Evolutionary conservation across 1,140 invertebrate genomes (phyloP).

Genomic region (Drosophila auraria): DNA sequence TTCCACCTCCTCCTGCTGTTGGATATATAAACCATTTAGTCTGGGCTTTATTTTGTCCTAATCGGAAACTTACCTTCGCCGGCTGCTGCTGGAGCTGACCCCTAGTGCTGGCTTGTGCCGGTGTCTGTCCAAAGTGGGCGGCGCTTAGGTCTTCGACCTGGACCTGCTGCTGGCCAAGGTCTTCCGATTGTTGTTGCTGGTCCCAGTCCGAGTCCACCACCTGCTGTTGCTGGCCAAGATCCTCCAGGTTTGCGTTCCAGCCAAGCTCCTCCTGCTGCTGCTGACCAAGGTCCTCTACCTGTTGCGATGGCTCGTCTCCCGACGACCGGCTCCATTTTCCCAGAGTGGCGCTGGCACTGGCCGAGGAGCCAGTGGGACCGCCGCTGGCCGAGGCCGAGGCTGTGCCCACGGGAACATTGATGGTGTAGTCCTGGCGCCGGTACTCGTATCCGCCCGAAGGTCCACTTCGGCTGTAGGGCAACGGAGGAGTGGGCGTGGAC

Average conservation of each 20-base stretch:
- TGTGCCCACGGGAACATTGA: conserved; percentile 55
- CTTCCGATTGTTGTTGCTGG: conserved; percentile 22
- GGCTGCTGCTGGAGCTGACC: conserved; percentile 26
- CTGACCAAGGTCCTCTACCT: conserved; percentile 32
- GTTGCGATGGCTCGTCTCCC: conserved; percentile 47
- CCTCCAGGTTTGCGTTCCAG: conserved; percentile 31
- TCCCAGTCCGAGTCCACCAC: conserved; percentile 22
- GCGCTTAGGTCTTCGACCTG: conserved; percentile 47
- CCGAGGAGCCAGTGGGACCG: conserved; percentile 47
- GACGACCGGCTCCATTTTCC: conserved; percentile 61
- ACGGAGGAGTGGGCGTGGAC: conserved; percentile 47
- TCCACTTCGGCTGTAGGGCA: conserved; percentile 33
- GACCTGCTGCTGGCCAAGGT: conserved; percentile 50
- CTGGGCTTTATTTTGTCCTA: fast-evolving
- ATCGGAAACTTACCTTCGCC: conserved; percentile 5
- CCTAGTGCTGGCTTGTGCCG: conserved; percentile 6
- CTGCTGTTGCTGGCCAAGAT: conserved; percentile 51
- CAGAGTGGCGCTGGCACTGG: conserved; percentile 52
- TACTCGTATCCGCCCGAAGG: conserved; percentile 56
- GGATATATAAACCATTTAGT: neutral
- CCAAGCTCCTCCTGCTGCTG: conserved; percentile 47
- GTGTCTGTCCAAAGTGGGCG: conserved; percentile 13
- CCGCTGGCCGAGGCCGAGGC: conserved; percentile 55
- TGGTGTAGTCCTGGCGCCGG: conserved; percentile 67
- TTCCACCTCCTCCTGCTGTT: conserved; percentile 29